Conservation (phyloP, 2,797 vertebrate species). For the Sebastes aleutianus region DNA sequence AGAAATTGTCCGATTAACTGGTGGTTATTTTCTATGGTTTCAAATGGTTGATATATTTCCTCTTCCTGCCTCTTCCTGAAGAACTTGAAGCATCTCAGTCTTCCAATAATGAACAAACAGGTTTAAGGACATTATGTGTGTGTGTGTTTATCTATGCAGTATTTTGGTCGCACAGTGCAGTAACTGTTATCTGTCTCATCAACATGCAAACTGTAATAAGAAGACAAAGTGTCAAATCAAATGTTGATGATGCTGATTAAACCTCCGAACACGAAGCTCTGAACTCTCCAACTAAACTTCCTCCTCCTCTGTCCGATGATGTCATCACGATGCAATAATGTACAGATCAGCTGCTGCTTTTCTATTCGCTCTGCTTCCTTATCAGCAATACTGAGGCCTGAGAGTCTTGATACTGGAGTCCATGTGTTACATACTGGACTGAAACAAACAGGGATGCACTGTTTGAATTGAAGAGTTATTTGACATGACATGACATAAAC, state of each 20-base stretch:
- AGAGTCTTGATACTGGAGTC: background rate
- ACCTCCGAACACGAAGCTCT: background rate
- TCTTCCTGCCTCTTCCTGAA: constrained; percentile 86
- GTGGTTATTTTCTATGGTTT: constrained; percentile 22
- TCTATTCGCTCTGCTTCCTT: constrained; percentile 68
- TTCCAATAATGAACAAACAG: constrained; percentile 78
- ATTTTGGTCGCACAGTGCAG: constrained; percentile 83
- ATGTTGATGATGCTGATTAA: constrained; percentile 17
- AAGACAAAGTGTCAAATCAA: constrained; percentile 31
- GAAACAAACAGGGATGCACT: constrained; percentile 10
- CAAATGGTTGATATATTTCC: constrained; percentile 8
- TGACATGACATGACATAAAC: background rate
- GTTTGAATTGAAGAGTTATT: background rate
- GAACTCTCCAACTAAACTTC: background rate
- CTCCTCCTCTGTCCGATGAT: constrained; percentile 61
- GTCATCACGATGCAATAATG: constrained; percentile 95
- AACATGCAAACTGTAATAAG: constrained; percentile 8
- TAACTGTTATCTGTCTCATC: constrained; percentile 29
- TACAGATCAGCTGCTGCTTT: constrained; percentile 87
- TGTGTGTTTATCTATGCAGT: constrained; percentile 69
- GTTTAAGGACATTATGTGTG: constrained; percentile 19
- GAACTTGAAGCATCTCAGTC: constrained; percentile 92
- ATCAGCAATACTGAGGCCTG: constrained; percentile 25
- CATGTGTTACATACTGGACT: background rate
- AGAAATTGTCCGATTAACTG: background rate